Evolutionary conservation across 2,113 vertebrate genomes (phyloP).

Genomic region (Zosterops japonicus): DNA sequence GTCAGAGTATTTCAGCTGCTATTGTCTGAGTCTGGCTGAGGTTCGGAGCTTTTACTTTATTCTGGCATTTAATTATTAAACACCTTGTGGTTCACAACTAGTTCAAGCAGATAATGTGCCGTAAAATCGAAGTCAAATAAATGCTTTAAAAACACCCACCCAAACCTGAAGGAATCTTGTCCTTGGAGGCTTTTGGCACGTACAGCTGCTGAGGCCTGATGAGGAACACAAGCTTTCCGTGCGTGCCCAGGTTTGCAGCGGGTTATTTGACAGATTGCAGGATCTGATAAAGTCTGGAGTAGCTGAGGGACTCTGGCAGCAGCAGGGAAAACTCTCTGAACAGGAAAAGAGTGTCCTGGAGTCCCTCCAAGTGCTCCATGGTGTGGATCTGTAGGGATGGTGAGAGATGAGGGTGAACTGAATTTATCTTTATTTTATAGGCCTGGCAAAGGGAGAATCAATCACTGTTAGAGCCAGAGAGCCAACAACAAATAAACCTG

Average conservation of each 20-base stretch:
- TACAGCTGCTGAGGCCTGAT: not conserved
- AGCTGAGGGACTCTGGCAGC: not conserved
- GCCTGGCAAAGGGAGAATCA: not conserved
- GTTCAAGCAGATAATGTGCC: not conserved
- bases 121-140: not conserved
- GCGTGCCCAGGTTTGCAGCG: not conserved
- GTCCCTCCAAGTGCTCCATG: not conserved
- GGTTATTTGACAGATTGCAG: not conserved
- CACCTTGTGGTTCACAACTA: not conserved
- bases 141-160: not conserved
- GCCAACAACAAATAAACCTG: not conserved
- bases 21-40: not conserved
- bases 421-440: not conserved
- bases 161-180: not conserved
- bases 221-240: not conserved
- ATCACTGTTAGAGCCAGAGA: not conserved
- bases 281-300: not conserved
- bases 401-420: not conserved
- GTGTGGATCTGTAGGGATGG: rapidly evolving
- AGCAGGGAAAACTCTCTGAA: not conserved
- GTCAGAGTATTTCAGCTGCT: not conserved
- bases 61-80: not conserved
- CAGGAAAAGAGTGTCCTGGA: not conserved
- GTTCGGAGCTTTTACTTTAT: not conserved
- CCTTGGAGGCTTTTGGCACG: not conserved